Base-by-base conservation (phyloP, 2,888 invertebrate genomes). In the Steromphala cineraria region DNA sequence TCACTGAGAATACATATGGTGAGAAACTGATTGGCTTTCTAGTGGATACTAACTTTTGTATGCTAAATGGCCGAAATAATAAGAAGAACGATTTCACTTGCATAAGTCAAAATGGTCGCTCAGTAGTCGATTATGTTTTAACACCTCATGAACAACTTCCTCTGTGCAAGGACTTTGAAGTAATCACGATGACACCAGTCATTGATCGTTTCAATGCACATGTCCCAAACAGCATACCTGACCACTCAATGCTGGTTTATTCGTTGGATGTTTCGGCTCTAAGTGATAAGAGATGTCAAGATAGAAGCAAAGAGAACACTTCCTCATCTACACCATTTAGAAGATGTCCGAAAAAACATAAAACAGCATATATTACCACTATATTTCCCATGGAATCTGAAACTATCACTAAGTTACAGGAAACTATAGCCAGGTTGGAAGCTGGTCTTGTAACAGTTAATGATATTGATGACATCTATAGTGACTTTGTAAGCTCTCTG, bases 51-150 rank as follows among this genome's bases (percentile, higher is more conserved):
- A 46, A 46, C 46, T 40, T 79, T 36, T 78, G 78, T 52, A 78
- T 67, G 56, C 52, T 40, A 24, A 78, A 40, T 28, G 78, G 46
- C 17, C 53, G 53, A 28, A 31, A n/a, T n/a, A 56, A 17, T 13
- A 56, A 36, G 19, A 56, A 67, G 21, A 78, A 78, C 67, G 52
- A 78, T 67, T 78, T 62, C 24, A 78, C 78, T 3, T 31, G 67
- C 46, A 67, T 55, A 36, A 55, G 55, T 19, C 56, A 56, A 15
- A 53, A 28, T 13, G 78, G 78, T 67, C 53, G 52, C 31, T 78
- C 78, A 21, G 78, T 78, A n/a, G 78, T 78, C 46, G 78, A 78
- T 46, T 78, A 78, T 67, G 67, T 78, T 15, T 36, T 78, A 46
- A 31, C 36, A 4, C 67, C 78, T 17, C 76, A 80, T 62, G 46